Evolutionary conservation across 2,888 invertebrate species (phyloP), one percentile per base, ranked within the genome.

Genomic region (Epinotia demarniana): DNA sequence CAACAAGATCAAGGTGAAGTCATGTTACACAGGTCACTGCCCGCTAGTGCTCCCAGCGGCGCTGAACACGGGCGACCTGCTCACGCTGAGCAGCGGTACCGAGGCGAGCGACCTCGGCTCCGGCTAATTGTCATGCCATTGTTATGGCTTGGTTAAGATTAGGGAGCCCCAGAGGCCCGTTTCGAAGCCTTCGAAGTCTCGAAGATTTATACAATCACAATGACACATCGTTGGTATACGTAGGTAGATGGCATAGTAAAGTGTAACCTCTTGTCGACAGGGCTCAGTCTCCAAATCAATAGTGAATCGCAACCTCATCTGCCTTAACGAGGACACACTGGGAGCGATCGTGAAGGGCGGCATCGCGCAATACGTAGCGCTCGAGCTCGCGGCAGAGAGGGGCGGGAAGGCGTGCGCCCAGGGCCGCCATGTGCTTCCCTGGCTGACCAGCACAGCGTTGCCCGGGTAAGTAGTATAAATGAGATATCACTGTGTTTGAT

Each of bases 291-390:
- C 93, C n/a, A 93, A 93, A 72, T 93, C 93, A 0, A 91, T 94
- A 62, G 93, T 93, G 92, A 89, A 96, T 94, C 86, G 93, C 33
- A 93, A 93, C 80, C 82, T 93, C 43, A 92, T 94, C 75, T 97
- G 98, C 75, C 92, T 98, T 77, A 98, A 99, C 88, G 99, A 99
- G 89, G 99, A 99, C 89, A 99, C 99, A 0, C 93, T 99, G 39
- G 99, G 99, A 0, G 99, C 99, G 0, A 97, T 98, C 68, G 95
- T 99, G 72, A 99, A 99, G 92, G 98, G 99, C 60, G 99, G 98
- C 33, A 96, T 99, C 63, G 98, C 99, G 0, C 98, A 98, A 89
- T 98, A 97, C 89, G 95, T 99, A 71, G 98, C 99, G 1, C 93
- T 99, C 87, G 99, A 99, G 94, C 97, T 99, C 86, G 98, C 98